A percentile compares a stretch with the other conserved stretches of the same genome.
Conservation (phyloP, 2,888 invertebrate genomes). For the Synanthedon andrenaeformis region DNA sequence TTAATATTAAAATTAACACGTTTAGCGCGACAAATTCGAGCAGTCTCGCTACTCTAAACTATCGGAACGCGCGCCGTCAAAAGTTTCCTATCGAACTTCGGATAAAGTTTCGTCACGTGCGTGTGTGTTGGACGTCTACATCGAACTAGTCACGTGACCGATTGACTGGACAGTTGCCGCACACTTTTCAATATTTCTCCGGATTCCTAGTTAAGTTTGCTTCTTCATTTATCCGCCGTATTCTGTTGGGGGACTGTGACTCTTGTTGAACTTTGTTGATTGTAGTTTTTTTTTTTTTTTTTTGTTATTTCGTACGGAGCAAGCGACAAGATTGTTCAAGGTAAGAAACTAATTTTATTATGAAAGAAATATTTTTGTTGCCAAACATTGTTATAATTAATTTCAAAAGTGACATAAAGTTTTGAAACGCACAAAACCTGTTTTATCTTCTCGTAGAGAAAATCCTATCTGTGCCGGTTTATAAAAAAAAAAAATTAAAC, state of each 20-base stretch:
- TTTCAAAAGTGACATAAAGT: no score
- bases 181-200: constrained; percentile 26
- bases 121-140: constrained; percentile 36
- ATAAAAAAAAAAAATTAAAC: not conserved
- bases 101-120: constrained; percentile 51
- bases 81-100: constrained; percentile 46
- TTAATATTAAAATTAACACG: constrained; percentile 30
- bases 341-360: constrained; percentile 26
- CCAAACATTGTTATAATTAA: no score
- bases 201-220: constrained; percentile 28
- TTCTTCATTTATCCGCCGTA: constrained; percentile 28
- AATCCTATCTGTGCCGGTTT: not conserved
- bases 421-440: not conserved
- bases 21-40: constrained; percentile 1
- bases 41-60: constrained; percentile 17
- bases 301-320: constrained; percentile 21
- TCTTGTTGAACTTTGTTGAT: constrained; percentile 55
- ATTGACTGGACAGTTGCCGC: constrained; percentile 33
- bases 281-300: constrained; percentile 44
- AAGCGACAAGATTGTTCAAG: constrained; percentile 17
- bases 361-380: not conserved
- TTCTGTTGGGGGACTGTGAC: constrained; percentile 48
- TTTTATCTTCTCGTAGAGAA: not conserved
- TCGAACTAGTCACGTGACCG: constrained; percentile 29
- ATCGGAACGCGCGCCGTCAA: constrained; percentile 41